Percentiles rank a stretch among this genome's conserved stretches.
These are phyloP conservation scores for Heteronetta atricapilla DNA, from an alignment of 2,113 vertebrate genomes.

Conservation along the genomic window DNA sequence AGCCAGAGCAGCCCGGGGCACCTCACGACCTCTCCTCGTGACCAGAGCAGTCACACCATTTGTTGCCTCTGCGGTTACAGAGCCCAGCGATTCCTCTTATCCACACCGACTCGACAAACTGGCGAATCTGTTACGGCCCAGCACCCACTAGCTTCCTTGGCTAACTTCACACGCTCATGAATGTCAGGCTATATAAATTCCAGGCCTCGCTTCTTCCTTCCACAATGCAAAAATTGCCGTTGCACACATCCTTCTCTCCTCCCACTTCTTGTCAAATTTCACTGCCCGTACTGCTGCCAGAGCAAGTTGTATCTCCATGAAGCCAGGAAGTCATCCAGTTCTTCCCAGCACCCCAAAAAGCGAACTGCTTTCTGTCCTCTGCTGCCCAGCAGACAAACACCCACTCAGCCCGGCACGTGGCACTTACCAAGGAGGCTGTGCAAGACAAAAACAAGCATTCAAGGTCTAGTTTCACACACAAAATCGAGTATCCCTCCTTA, in stretches of 20 bases:
- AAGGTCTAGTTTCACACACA: background rate
- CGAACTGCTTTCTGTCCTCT: background rate
- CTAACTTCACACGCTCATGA: background rate
- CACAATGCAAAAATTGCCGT: background rate
- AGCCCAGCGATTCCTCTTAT: background rate
- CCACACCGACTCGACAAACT: background rate
- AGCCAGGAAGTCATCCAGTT: background rate
- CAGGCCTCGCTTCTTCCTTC: constrained; percentile 32
- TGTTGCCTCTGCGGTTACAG: background rate
- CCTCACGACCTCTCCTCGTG: background rate
- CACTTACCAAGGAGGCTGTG: background rate
- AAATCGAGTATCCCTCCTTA: background rate
- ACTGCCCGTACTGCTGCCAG: background rate
- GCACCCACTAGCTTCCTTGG: constrained; percentile 28
- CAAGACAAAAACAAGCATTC: background rate
- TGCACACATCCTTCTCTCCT: background rate
- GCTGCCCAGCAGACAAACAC: background rate
- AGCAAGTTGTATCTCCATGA: background rate
- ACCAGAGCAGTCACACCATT: background rate
- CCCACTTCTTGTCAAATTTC: constrained; percentile 16
- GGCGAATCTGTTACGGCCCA: background rate
- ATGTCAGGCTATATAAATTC: background rate
- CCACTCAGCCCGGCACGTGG: background rate
- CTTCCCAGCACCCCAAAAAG: background rate
- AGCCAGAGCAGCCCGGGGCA: background rate